These are phyloP conservation scores for Resseliella maxima DNA, from an alignment of 2,888 invertebrate genomes.

Conservation along the genomic window DNA sequence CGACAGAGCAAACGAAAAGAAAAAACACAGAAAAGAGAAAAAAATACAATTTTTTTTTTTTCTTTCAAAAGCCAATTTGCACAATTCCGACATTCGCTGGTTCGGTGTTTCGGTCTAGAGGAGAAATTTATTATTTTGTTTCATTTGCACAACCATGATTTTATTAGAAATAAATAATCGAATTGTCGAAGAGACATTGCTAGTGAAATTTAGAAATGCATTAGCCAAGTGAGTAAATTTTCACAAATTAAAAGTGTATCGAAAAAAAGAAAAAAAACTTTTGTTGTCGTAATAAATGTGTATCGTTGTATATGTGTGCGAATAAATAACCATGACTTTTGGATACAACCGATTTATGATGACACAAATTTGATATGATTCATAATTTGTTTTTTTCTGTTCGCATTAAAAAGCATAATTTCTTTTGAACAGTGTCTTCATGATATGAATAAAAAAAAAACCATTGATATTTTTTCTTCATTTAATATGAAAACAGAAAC, in stretches of 20 bases:
- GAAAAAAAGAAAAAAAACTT: background rate
- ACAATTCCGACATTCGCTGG: no score
- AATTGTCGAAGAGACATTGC: slow-evolving; percentile 96
- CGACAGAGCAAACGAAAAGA: no score
- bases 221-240: slow-evolving; percentile 87
- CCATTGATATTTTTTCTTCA: background rate
- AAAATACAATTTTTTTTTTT: background rate
- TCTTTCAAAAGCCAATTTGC: no score
- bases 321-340: slow-evolving; percentile 20
- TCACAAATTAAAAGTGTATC: background rate
- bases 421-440: background rate
- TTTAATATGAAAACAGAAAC: slow-evolving; percentile 74
- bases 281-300: background rate
- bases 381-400: slow-evolving; percentile 7
- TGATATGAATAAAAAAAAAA: no score
- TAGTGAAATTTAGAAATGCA: slow-evolving; percentile 95
- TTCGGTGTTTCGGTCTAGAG: background rate
- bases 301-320: background rate
- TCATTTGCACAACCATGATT: slow-evolving; percentile 75
- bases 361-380: slow-evolving; percentile 19
- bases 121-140: background rate
- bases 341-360: background rate
- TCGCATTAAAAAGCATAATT: background rate
- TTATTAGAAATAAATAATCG: slow-evolving; percentile 99
- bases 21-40: no score